Evolutionary conservation across 2,888 invertebrate species (phyloP).

Genomic region (Caenorhabditis panamensis): DNA sequence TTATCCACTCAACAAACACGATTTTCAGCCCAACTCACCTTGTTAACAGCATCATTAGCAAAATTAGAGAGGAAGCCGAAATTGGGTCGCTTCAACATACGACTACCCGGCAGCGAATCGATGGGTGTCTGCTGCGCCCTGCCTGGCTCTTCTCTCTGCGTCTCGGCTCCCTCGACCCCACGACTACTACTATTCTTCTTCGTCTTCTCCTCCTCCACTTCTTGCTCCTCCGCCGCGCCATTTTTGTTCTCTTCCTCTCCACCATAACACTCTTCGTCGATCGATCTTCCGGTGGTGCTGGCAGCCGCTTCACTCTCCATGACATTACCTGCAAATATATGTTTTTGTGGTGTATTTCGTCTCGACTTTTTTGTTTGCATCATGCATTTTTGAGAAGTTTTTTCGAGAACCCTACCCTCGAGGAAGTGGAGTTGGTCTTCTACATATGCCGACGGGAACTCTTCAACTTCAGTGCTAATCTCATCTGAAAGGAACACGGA

Average conservation of each 20-base stretch:
- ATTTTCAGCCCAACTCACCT: conserved; percentile 53
- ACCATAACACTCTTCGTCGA: conserved; percentile 44
- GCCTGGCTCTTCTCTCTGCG: conserved; percentile 40
- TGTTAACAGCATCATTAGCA: conserved; percentile 75
- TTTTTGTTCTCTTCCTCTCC: conserved; percentile 33
- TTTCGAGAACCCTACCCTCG: conserved; percentile 4
- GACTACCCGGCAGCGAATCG: conserved; percentile 60
- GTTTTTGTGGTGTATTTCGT: conserved; percentile 16
- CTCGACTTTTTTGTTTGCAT: conserved; percentile 15
- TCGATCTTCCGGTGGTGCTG: conserved; percentile 52
- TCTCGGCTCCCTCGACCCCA: conserved; percentile 33
- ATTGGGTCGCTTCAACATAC: conserved; percentile 64
- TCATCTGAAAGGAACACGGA: conserved; percentile 32
- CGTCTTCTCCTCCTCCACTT: conserved; percentile 26
- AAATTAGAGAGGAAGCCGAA: conserved; percentile 78
- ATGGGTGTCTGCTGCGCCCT: conserved; percentile 54
- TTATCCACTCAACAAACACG: background rate
- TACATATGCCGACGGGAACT: conserved; percentile 47
- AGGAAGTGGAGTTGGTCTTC: conserved; percentile 54
- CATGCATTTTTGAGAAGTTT: conserved; percentile 32
- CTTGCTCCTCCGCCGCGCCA: conserved; percentile 25
- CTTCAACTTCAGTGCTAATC: conserved; percentile 39
- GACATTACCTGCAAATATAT: conserved; percentile 44
- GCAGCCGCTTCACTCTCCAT: conserved; percentile 26
- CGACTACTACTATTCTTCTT: conserved; percentile 45